A percentile compares a stretch with the other conserved stretches of the same genome.
phyloP scores from a whole-genome alignment of 2,888 invertebrate genomes.

The Tetrapedia diversipes region DNA sequence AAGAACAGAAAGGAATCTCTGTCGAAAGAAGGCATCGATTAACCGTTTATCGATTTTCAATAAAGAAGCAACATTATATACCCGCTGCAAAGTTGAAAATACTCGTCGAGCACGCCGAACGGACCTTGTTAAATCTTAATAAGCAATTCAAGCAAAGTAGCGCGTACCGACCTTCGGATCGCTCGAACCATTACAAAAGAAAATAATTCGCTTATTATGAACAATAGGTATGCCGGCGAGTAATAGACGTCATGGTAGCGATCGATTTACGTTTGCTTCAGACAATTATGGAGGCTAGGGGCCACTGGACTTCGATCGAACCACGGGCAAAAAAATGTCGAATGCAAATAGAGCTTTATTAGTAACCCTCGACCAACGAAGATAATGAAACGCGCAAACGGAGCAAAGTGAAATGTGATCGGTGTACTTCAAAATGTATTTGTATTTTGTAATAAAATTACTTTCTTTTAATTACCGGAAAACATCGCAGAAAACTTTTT shows the following conservation, averaged over 20 bases:
- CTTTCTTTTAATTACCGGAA: no score
- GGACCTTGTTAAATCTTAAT: constrained; percentile 46
- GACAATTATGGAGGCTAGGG: constrained; percentile 12
- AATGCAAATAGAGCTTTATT: constrained; percentile 31
- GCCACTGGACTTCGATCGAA: constrained; percentile 24
- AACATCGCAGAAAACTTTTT: no score
- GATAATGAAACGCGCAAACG: not conserved
- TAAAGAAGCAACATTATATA: not conserved
- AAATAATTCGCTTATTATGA: constrained; percentile 53
- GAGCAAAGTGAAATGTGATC: not conserved
- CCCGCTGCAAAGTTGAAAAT: constrained; percentile 11
- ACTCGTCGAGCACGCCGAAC: constrained; percentile 7
- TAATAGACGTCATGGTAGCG: constrained; percentile 38
- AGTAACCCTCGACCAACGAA: not conserved
- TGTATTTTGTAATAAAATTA: no score
- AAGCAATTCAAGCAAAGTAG: constrained; percentile 22
- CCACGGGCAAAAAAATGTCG: not conserved
- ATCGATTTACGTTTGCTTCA: constrained; percentile 54
- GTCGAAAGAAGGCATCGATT: not conserved
- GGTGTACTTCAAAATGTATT: no score
- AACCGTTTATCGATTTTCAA: constrained; percentile 13
- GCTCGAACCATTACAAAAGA: constrained; percentile 38
- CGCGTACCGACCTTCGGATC: constrained; percentile 46
- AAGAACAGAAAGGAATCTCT: not conserved
- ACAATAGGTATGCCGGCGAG: constrained; percentile 41